Evolutionary conservation across 30 jellyfish, hydroid and myxozoan species (phyloP), one percentile per base, ranked within the genome.

Genomic region (Aurelia coerulea): DNA sequence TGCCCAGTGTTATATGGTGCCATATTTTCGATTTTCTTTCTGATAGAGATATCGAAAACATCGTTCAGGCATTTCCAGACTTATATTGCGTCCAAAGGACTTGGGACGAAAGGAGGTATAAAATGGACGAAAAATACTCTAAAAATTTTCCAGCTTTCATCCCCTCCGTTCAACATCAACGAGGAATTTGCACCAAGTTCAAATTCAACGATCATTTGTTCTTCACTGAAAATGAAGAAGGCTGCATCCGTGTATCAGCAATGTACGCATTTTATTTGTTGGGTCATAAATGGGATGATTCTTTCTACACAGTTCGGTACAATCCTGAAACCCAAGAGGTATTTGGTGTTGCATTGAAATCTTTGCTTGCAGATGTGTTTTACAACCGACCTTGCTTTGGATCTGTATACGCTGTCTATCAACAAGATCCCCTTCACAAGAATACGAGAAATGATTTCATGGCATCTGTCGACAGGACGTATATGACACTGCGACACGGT

Each of bases 161-260:
- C 23, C 95, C 95, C 17, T 12, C 5, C 12, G 85, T 86, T 75
- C 75, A 35, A 18, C 37, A 56, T 51, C 74, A 74, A 19, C 14
- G 37, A 42, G 95, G 95, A 31, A 70, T 86, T 18, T 17, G 19
- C 77, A 74, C 95, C n/a, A 31, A 66, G 29, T 86, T 86, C 78
- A 18, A 10, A 16, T 86, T 86, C 37, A 14, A 59, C 19, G 78
- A 65, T 65, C 41, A 78, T 32, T 35, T 32, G 8, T 86, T 86
- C 84, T 84, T 86, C 17, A 60, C 62, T 10, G 84, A 65, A 2
- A 74, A 86, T 62, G 76, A 72, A 54, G 95, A 86, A 75, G 75
- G 78, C 19, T 86, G 95, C 29, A 33, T 73, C 53, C 51, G 84
- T 4, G 95, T 86, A 12, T 79, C 87, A 54, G 96, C 96, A 56